A percentile compares a stretch with the other conserved stretches of the same genome.
phyloP scores from a whole-genome alignment of 2,888 invertebrate species.

The Aethes cnicana region DNA sequence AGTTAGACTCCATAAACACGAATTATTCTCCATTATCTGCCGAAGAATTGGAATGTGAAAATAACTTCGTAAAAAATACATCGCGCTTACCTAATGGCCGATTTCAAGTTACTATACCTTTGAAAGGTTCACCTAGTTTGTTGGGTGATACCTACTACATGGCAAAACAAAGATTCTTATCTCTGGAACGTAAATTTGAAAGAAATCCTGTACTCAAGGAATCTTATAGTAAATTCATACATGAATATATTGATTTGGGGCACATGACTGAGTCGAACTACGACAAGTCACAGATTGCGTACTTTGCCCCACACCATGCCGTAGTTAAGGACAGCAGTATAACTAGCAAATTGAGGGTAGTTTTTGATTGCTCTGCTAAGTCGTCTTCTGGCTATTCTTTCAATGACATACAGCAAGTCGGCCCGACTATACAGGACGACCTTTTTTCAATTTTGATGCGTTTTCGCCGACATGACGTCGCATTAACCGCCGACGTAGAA shows the following conservation, averaged over 20 bases:
- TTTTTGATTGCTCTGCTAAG: constrained; percentile 42
- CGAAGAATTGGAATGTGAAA: neutral
- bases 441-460: constrained; percentile 42
- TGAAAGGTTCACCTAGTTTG: constrained; percentile 4
- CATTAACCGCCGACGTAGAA: constrained; percentile 46
- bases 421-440: constrained; percentile 37
- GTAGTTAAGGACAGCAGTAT: constrained; percentile 37
- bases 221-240: constrained; percentile 8
- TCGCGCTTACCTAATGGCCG: neutral
- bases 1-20: too few species aligned
- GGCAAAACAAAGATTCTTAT: constrained; percentile 13
- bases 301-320: constrained; percentile 43
- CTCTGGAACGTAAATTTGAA: constrained; percentile 12
- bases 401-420: constrained; percentile 18
- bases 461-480: constrained; percentile 42
- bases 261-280: constrained; percentile 15
- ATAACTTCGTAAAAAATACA: neutral
- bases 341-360: constrained; percentile 44
- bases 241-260: constrained; percentile 10
- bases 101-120: constrained; percentile 7
- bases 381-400: constrained; percentile 15
- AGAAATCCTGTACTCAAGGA: constrained; percentile 4
- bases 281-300: constrained; percentile 5
- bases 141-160: constrained; percentile 8
- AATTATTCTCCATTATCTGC: neutral